Evolutionary conservation across 2,888 invertebrate species (phyloP).

Genomic region (Athrips mouffetella): DNA sequence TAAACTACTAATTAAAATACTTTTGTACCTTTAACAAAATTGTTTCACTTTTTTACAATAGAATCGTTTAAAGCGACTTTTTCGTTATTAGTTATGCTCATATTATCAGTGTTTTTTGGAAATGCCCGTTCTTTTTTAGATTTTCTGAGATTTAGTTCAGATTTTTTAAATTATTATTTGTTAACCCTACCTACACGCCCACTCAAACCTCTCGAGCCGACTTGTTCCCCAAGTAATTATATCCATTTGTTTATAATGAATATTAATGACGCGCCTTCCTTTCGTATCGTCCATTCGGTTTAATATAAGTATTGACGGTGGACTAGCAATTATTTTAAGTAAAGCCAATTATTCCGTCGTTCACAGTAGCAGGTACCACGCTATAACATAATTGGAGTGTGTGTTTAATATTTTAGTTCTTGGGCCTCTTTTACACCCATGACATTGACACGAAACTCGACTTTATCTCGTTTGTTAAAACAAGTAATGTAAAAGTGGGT

Average conservation of each 20-base stretch:
- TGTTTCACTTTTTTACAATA: too few relatives aligned
- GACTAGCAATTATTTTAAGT: slow-evolving; percentile 63
- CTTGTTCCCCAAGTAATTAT: slow-evolving; percentile 69
- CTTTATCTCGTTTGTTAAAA: slow-evolving; percentile 4
- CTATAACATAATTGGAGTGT: slow-evolving; percentile 40
- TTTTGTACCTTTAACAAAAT: too few relatives aligned
- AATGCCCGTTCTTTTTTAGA: too few relatives aligned
- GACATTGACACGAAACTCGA: slow-evolving; percentile 25
- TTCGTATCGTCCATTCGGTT: slow-evolving; percentile 54
- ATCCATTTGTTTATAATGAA: slow-evolving; percentile 74
- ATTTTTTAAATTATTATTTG: too few relatives aligned
- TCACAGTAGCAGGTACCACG: slow-evolving; percentile 40
- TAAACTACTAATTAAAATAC: too few relatives aligned
- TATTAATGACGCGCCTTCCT: slow-evolving; percentile 62
- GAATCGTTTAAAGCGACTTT: too few relatives aligned
- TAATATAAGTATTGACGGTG: slow-evolving; percentile 57
- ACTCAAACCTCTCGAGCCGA: slow-evolving; percentile 59
- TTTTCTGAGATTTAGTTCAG: too few relatives aligned
- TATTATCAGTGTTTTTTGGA: too few relatives aligned
- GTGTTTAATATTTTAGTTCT: slow-evolving; percentile 42
- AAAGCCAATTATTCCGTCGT: slow-evolving; percentile 55
- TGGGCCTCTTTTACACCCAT: slow-evolving; percentile 34
- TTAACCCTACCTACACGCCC: slow-evolving; percentile 55
- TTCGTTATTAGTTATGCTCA: too few relatives aligned
- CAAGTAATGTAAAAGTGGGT: background rate